phyloP scores from a whole-genome alignment of 2,888 invertebrate genomes.

The Drosophila conformis region DNA sequence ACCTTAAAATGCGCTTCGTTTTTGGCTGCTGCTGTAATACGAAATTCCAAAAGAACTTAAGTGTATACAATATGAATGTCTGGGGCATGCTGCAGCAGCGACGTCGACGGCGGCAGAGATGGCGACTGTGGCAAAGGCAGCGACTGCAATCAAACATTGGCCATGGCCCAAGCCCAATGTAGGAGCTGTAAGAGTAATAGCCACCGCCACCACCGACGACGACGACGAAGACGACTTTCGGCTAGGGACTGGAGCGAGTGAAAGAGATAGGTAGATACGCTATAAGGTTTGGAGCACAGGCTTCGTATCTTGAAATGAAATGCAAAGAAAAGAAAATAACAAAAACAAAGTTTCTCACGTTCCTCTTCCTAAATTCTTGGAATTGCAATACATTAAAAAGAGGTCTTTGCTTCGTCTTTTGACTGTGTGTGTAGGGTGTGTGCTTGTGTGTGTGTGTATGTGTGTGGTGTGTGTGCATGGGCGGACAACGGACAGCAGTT shows the following conservation, averaged over 20 bases:
- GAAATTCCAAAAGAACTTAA: conserved; percentile 82
- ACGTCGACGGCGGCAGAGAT: conserved; percentile 14
- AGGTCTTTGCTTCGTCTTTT: conserved; percentile 80
- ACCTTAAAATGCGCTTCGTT: conserved; percentile 56
- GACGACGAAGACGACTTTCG: conserved; percentile 38
- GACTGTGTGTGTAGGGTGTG: conserved; percentile 45
- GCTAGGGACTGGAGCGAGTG: conserved; percentile 40
- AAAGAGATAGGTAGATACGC: conserved; percentile 27
- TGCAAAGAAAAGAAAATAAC: conserved; percentile 83
- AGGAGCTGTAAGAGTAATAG: conserved; percentile 72
- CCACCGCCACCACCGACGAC: conserved; percentile 39
- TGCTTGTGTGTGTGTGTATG: conserved; percentile 49
- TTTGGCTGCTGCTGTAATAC: conserved; percentile 72
- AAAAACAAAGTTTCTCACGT: conserved; percentile 85
- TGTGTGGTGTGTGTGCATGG: conserved; percentile 66
- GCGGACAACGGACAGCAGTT: conserved; percentile 71
- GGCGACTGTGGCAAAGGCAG: conserved; percentile 27
- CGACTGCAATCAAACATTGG: conserved; percentile 67
- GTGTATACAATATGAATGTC: conserved; percentile 77
- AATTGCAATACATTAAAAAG: conserved; percentile 85
- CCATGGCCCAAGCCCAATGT: conserved; percentile 68
- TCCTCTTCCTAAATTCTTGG: conserved; percentile 84
- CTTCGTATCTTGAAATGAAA: conserved; percentile 80
- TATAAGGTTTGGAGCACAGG: conserved; percentile 67
- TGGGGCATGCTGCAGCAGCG: conserved; percentile 69